Conservation (phyloP, 2,797 vertebrate genomes). For the Serranus cabrilla region DNA sequence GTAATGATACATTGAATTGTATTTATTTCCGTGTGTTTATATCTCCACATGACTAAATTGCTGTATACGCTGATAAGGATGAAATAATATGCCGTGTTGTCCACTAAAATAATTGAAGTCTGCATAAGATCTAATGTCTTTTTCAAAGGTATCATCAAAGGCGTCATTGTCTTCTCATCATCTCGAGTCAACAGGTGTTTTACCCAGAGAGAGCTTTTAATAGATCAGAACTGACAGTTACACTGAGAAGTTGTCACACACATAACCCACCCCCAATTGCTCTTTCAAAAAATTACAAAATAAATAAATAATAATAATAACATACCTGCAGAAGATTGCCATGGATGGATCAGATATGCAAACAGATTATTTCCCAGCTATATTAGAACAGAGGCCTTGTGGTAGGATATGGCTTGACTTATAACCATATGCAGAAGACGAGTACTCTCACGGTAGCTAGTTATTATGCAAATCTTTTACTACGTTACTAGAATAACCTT, state of each 20-base stretch:
- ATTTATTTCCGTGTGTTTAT: not conserved
- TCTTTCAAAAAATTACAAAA: too few relatives aligned
- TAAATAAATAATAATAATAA: too few relatives aligned
- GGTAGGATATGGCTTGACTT: too few relatives aligned
- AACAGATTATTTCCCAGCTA: too few relatives aligned
- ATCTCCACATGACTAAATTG: not conserved
- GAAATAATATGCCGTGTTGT: not conserved
- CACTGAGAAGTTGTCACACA: not conserved
- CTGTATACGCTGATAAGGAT: not conserved
- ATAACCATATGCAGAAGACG: too few relatives aligned
- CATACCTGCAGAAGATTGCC: too few relatives aligned
- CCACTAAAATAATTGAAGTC: not conserved
- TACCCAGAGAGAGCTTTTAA: not conserved
- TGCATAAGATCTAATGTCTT: not conserved
- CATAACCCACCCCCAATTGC: not conserved
- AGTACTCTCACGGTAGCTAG: too few relatives aligned
- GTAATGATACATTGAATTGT: not conserved
- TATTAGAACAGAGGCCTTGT: too few relatives aligned
- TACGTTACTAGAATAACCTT: too few relatives aligned
- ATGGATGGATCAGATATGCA: too few relatives aligned
- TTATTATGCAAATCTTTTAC: too few relatives aligned
- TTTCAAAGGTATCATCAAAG: too few relatives aligned
- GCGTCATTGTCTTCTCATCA: not conserved
- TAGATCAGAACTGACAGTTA: not conserved
- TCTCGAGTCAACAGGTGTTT: not conserved